These are phyloP conservation scores for Stramonita haemastoma DNA, from an alignment of 2,888 invertebrate genomes.

Conservation along the genomic window DNA sequence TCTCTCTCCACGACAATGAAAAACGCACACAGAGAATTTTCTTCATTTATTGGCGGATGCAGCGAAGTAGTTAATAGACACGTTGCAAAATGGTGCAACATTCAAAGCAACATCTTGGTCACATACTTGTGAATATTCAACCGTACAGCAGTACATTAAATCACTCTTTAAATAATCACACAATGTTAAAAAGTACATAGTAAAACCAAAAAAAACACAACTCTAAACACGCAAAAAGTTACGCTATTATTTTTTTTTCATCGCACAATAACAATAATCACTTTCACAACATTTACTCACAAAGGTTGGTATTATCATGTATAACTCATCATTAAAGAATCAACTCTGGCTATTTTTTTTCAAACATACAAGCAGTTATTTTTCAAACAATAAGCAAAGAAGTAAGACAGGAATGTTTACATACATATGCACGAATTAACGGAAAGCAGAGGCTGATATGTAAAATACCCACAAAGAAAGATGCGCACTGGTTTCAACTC, in stretches of 20 bases:
- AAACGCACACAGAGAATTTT: background rate
- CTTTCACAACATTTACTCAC: background rate
- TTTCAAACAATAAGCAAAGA: background rate
- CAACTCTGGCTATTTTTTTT: background rate
- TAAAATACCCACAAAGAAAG: background rate
- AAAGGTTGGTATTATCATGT: background rate
- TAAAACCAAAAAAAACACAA: background rate
- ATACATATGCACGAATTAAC: background rate
- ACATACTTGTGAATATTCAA: background rate
- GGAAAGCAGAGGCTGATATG: slow-evolving; percentile 1
- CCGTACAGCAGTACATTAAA: background rate
- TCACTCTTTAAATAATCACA: background rate
- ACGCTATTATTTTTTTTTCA: background rate
- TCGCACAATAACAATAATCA: background rate
- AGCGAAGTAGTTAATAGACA: slow-evolving; percentile 3
- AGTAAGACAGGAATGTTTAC: background rate
- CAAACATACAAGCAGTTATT: background rate
- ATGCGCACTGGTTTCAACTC: background rate
- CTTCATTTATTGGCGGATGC: slow-evolving; percentile 6
- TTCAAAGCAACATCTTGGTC: slow-evolving; percentile 9
- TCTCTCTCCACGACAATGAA: background rate
- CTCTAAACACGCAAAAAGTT: background rate
- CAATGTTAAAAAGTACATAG: background rate
- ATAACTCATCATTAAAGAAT: no score
- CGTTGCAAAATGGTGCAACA: slow-evolving; percentile 21